Evolutionary conservation across 2,888 invertebrate species (phyloP).

Genomic region (Andrena flavipes): DNA sequence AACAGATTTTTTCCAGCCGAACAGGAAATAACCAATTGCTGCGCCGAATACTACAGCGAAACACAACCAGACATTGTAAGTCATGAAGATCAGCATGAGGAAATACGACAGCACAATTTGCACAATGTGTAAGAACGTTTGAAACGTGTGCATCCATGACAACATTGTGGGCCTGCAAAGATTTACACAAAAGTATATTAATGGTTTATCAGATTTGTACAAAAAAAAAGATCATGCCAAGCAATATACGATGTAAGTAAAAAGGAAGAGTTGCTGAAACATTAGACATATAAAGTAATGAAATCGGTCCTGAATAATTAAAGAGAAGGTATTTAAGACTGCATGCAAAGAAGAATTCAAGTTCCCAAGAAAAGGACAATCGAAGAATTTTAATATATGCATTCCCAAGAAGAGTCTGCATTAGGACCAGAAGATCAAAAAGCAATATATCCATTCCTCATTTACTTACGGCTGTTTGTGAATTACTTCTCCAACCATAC

Average conservation of each 20-base stretch:
- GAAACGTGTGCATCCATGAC: slow-evolving; percentile 93
- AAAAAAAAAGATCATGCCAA: slow-evolving; percentile 18
- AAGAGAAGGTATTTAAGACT: not conserved
- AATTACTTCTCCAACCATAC: slow-evolving; percentile 90
- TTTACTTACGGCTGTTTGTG: slow-evolving; percentile 90
- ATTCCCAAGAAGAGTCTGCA: not conserved
- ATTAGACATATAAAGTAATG: not conserved
- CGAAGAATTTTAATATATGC: not conserved
- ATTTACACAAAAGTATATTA: slow-evolving; percentile 46
- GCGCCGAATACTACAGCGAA: slow-evolving; percentile 95
- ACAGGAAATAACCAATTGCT: slow-evolving; percentile 96
- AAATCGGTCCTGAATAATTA: not conserved
- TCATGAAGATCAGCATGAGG: slow-evolving; percentile 98
- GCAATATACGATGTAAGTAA: not conserved
- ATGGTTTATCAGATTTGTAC: slow-evolving; percentile 1
- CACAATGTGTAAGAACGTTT: slow-evolving; percentile 94
- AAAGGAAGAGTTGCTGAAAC: slow-evolving; percentile 9
- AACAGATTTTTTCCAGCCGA: slow-evolving; percentile 97
- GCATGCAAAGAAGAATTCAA: not conserved
- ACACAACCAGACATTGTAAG: slow-evolving; percentile 97
- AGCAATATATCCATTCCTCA: slow-evolving; percentile 19
- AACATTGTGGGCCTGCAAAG: slow-evolving; percentile 92
- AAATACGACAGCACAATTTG: slow-evolving; percentile 97
- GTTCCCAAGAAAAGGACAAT: not conserved
- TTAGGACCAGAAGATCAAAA: not conserved